Evolutionary conservation across 2,797 vertebrate genomes (phyloP).

Genomic region (Echeneis naucrates): DNA sequence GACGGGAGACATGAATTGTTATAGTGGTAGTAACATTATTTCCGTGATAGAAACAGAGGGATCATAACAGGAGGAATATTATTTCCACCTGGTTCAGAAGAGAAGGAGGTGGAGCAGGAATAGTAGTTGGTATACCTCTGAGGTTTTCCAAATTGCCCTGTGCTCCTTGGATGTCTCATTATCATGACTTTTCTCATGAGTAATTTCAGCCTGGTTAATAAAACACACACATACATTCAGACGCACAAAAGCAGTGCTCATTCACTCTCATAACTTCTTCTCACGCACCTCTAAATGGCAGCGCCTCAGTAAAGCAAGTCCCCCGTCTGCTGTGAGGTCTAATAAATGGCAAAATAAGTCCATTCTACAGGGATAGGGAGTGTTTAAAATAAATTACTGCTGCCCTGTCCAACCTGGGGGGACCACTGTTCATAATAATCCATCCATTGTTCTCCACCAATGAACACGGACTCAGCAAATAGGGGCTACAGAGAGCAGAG

Average conservation of each 20-base stretch:
- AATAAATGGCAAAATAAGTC: conserved; percentile 60
- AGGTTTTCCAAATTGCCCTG: conserved; percentile 67
- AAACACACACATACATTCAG: conserved; percentile 59
- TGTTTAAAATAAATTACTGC: conserved; percentile 79
- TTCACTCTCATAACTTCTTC: conserved; percentile 72
- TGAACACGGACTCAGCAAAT: conserved; percentile 87
- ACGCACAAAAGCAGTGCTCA: conserved; percentile 43
- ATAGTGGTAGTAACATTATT: conserved; percentile 45
- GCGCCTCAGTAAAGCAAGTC: conserved; percentile 49
- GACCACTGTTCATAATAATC: conserved; percentile 85
- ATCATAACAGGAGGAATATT: conserved; percentile 57
- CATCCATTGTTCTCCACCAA: conserved; percentile 89
- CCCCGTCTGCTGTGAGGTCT: conserved; percentile 51
- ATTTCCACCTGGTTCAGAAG: conserved; percentile 71
- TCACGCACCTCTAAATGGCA: conserved; percentile 71
- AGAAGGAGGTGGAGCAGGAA: conserved; percentile 45
- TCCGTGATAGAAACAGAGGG: conserved; percentile 47
- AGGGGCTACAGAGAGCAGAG: conserved; percentile 62
- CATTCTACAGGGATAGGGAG: conserved; percentile 72
- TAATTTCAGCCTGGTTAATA: conserved; percentile 73
- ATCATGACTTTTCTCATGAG: conserved; percentile 73
- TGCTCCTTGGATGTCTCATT: conserved; percentile 66
- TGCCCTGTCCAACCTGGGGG: conserved; percentile 77
- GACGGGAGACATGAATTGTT: conserved; percentile 56
- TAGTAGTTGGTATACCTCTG: conserved; percentile 59